Conservation (phyloP, 2,113 vertebrate genomes). For the Isurus oxyrinchus region DNA sequence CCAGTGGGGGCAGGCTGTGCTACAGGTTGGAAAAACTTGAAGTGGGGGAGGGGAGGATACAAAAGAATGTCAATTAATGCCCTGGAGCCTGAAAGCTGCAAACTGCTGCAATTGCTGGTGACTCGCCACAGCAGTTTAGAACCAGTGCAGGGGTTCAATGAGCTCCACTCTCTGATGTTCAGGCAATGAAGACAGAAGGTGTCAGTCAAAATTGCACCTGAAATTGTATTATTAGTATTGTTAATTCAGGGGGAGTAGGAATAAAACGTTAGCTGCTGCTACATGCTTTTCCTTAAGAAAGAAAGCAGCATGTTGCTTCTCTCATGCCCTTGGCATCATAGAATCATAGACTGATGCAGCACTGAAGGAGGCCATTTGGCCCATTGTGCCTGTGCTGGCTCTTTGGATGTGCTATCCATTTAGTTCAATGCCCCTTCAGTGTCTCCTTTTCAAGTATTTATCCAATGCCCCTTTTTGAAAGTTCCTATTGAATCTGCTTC, state of each 20-base stretch:
- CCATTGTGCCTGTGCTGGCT: background rate
- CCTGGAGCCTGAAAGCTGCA: background rate
- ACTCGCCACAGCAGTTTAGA: background rate
- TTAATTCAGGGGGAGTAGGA: background rate
- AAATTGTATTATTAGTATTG: background rate
- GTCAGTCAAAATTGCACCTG: background rate
- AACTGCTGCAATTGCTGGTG: background rate
- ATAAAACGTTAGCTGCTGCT: background rate
- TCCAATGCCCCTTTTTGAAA: too few species aligned
- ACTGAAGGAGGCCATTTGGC: background rate
- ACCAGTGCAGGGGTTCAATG: background rate
- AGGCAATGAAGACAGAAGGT: background rate
- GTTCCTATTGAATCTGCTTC: too few species aligned
- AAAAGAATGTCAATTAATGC: background rate
- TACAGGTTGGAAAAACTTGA: background rate
- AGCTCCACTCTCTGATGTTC: background rate
- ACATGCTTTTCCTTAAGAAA: background rate
- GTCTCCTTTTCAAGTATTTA: too few species aligned
- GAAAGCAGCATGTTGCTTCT: background rate
- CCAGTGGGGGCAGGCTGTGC: background rate
- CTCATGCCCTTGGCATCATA: background rate
- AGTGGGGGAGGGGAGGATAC: background rate
- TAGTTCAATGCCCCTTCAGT: too few species aligned
- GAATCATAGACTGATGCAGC: background rate
- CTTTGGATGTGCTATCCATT: background rate